Conservation (phyloP, 1,140 invertebrate genomes). For the Uloborus diversus region DNA sequence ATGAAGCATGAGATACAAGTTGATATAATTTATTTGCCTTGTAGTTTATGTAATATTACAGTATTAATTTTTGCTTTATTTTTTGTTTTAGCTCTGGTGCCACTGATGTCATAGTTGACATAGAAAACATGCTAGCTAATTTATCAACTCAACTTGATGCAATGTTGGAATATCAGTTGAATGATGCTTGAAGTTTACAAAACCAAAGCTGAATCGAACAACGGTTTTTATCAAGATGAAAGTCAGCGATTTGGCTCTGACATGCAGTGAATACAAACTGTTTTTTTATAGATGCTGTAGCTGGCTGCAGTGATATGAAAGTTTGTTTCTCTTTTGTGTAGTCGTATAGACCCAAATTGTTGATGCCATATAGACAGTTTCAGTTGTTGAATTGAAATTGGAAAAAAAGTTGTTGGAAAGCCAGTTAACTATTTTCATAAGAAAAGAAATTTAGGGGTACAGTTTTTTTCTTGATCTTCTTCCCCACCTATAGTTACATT, state of each 20-base stretch:
- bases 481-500: too few species aligned
- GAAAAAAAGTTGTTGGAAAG: too few species aligned
- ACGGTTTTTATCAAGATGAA: slow-evolving; percentile 22
- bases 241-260: background rate
- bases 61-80: too few species aligned
- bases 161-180: slow-evolving; percentile 85
- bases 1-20: too few species aligned
- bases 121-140: slow-evolving; percentile 95
- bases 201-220: slow-evolving; percentile 46
- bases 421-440: too few species aligned
- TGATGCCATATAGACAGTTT: too few species aligned
- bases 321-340: background rate
- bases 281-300: slow-evolving; percentile 45
- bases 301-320: slow-evolving; percentile 42
- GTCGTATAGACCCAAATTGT: too few species aligned
- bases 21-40: background rate
- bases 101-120: slow-evolving; percentile 92
- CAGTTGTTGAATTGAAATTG: too few species aligned
- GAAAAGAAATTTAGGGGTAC: too few species aligned
- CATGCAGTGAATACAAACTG: slow-evolving; percentile 19
- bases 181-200: slow-evolving; percentile 27
- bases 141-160: slow-evolving; percentile 92
- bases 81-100: slow-evolving; percentile 64
- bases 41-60: too few species aligned
- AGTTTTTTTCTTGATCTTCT: too few species aligned